Conservation (phyloP, 2,113 vertebrate species). For the Atlantisia rogersi region DNA sequence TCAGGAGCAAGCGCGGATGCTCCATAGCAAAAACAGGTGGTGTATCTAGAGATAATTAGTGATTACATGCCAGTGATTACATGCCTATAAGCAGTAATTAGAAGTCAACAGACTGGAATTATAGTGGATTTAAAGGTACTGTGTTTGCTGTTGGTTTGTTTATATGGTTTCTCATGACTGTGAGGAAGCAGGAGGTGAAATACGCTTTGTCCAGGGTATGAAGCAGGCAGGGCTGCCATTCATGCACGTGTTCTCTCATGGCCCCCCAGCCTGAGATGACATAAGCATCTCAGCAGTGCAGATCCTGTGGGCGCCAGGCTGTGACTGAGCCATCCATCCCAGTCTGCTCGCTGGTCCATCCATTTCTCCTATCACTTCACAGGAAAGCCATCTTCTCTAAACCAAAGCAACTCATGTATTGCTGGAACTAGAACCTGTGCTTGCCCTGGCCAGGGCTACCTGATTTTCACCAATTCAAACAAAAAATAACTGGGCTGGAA, state of each 20-base stretch:
- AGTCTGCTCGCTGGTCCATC: neutral
- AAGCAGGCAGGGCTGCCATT: neutral
- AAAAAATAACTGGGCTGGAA: neutral
- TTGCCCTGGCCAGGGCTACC: neutral
- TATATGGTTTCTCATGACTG: neutral
- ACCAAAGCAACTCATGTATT: neutral
- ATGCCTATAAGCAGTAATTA: neutral
- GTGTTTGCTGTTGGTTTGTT: neutral
- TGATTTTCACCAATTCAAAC: neutral
- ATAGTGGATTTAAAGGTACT: neutral
- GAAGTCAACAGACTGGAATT: neutral
- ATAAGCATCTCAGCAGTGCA: neutral
- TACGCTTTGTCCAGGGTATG: neutral
- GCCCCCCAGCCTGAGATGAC: neutral
- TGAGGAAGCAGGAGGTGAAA: neutral
- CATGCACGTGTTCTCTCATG: neutral
- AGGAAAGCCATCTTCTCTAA: neutral
- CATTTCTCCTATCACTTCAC: neutral
- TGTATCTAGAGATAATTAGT: conserved; percentile 7
- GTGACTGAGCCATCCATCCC: neutral
- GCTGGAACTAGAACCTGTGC: neutral
- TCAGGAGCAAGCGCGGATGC: neutral
- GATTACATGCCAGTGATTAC: conserved; percentile 13
- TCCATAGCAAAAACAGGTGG: neutral
- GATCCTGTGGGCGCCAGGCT: rapidly evolving